phyloP scores from a whole-genome alignment of 64 coral and sea anemone genomes.

The Dendrophyllia cribrosa region DNA sequence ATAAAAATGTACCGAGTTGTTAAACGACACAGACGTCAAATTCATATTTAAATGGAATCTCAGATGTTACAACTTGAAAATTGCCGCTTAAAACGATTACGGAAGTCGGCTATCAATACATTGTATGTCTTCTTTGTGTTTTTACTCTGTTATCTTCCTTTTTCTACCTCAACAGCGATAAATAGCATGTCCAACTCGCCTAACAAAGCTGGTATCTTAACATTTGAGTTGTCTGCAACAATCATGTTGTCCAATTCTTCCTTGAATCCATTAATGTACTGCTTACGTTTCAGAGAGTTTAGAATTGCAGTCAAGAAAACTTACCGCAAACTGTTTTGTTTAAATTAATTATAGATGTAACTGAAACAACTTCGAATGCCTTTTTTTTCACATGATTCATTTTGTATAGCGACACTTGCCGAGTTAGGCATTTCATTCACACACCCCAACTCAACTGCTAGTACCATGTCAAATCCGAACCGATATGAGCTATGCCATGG shows the following conservation, averaged over 20 bases:
- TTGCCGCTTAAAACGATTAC: background rate
- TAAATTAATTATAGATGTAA: too few relatives aligned
- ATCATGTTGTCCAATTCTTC: constrained; percentile 20
- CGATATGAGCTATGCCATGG: too few relatives aligned
- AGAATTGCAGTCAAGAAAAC: constrained; percentile 14
- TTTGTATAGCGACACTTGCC: too few relatives aligned
- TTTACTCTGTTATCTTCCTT: constrained; percentile 19
- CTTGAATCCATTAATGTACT: constrained; percentile 28
- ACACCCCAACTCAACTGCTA: too few relatives aligned
- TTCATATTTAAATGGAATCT: background rate
- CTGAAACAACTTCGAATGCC: too few relatives aligned
- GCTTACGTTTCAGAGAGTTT: constrained; percentile 2
- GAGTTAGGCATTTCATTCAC: too few relatives aligned
- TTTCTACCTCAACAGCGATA: background rate
- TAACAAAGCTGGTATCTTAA: background rate
- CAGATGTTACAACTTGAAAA: background rate
- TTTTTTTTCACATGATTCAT: too few relatives aligned
- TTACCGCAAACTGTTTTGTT: background rate
- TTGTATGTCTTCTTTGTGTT: constrained; percentile 17
- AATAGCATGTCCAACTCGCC: background rate
- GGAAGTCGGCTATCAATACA: constrained; percentile 9
- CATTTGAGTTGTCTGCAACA: background rate
- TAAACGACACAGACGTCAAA: background rate
- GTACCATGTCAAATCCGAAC: too few relatives aligned
- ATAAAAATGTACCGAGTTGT: background rate